Evolutionary conservation across 2,113 vertebrate species (phyloP).

Genomic region (Nibea albiflora): DNA sequence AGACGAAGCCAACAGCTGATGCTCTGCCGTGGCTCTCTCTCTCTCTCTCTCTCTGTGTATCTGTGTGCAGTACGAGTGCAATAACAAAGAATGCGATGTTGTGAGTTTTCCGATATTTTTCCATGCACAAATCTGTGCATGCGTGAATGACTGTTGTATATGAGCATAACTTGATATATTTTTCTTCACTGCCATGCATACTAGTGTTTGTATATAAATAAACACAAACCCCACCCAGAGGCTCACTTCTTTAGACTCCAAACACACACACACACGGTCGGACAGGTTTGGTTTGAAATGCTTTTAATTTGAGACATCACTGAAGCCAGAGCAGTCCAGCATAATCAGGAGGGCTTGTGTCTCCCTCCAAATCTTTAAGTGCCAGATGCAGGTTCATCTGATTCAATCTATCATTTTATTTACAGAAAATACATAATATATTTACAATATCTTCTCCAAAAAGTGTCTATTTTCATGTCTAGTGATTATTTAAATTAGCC

Average conservation of each 20-base stretch:
- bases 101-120: slow-evolving; percentile 22
- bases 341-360: slow-evolving; percentile 37
- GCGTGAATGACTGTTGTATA: slow-evolving; percentile 44
- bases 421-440: slow-evolving; percentile 79
- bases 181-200: slow-evolving; percentile 34
- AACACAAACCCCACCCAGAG: slow-evolving; percentile 68
- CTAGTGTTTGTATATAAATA: slow-evolving; percentile 82
- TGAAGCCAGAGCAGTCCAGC: slow-evolving; percentile 71
- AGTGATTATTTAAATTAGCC: slow-evolving; percentile 63
- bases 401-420: slow-evolving; percentile 71
- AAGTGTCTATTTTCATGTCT: slow-evolving; percentile 32
- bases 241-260: background rate
- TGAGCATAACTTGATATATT: slow-evolving; percentile 39
- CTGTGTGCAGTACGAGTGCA: slow-evolving; percentile 36
- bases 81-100: slow-evolving; percentile 37
- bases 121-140: slow-evolving; percentile 27
- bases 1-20: slow-evolving; percentile 26
- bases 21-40: slow-evolving; percentile 29
- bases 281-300: slow-evolving; percentile 62
- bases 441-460: slow-evolving; percentile 67
- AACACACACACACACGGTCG: background rate
- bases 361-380: slow-evolving; percentile 62
- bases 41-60: slow-evolving; percentile 8
- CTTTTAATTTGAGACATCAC: slow-evolving; percentile 76
- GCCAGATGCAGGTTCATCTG: slow-evolving; percentile 71